phyloP scores from a whole-genome alignment of 2,113 vertebrate species.

The Tenrec ecaudatus region DNA sequence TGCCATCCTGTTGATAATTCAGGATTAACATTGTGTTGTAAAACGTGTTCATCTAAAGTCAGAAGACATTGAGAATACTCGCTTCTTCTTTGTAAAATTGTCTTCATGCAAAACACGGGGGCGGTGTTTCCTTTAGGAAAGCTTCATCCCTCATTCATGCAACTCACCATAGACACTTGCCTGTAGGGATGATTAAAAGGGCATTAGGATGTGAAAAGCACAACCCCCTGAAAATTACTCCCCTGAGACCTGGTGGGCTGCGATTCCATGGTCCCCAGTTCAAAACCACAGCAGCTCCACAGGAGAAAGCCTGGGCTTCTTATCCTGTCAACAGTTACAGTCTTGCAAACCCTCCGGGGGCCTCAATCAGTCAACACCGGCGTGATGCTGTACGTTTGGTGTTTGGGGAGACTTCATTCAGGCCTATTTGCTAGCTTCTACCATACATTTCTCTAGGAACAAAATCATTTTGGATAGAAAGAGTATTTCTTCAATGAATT shows the following conservation, averaged over 20 bases:
- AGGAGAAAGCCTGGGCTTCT: too few species aligned
- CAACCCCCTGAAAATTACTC: too few species aligned
- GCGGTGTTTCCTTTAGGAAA: constrained; percentile 9
- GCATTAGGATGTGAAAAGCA: too few species aligned
- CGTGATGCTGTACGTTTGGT: too few species aligned
- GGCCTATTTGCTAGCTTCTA: not conserved
- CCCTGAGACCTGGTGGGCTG: too few species aligned
- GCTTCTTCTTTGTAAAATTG: not conserved
- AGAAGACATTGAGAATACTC: constrained; percentile 5
- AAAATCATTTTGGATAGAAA: not conserved
- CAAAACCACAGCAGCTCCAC: too few species aligned
- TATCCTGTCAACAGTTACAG: too few species aligned
- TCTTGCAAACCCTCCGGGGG: too few species aligned
- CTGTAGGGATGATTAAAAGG: not conserved
- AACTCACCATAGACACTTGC: constrained; percentile 26
- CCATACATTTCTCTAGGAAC: not conserved
- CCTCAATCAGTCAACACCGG: too few species aligned
- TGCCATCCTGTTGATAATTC: constrained; percentile 25
- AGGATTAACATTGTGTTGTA: not conserved
- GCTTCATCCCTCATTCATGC: not conserved
- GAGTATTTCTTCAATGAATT: too few species aligned
- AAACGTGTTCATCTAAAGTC: constrained; percentile 6
- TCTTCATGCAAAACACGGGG: not conserved
- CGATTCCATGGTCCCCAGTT: too few species aligned
- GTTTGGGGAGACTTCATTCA: not conserved